These are phyloP conservation scores for Antheraea mylitta DNA, from an alignment of 1,140 invertebrate species.

Conservation along the genomic window DNA sequence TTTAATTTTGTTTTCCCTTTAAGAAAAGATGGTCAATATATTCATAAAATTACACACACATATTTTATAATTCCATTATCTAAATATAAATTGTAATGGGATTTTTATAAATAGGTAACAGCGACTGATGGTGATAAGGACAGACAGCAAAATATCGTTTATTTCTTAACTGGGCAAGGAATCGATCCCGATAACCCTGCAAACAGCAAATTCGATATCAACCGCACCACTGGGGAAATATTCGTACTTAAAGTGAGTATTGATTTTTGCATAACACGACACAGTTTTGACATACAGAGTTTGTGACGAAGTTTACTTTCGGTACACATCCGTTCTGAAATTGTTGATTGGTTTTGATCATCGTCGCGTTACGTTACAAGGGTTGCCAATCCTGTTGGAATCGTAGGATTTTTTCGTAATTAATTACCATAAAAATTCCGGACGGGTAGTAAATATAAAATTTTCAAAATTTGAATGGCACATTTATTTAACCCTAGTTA, in stretches of 20 bases:
- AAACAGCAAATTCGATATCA: slow-evolving; percentile 98
- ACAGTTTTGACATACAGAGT: background rate
- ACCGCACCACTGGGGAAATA: slow-evolving; percentile 95
- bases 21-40: no score
- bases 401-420: background rate
- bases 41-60: no score
- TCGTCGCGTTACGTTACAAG: no score
- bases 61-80: no score
- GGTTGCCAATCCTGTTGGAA: background rate
- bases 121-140: slow-evolving; percentile 97
- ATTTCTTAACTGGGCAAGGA: slow-evolving; percentile 97
- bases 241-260: slow-evolving; percentile 91
- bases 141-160: slow-evolving; percentile 96
- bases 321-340: background rate
- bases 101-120: slow-evolving; percentile 85
- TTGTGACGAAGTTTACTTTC: background rate
- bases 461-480: background rate
- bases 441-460: background rate
- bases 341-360: background rate
- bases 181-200: slow-evolving; percentile 96
- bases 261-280: background rate
- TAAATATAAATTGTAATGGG: background rate
- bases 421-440: background rate
- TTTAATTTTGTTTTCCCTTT: no score
- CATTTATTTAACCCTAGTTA: background rate